Evolutionary conservation across 2,113 vertebrate species (phyloP), one percentile per base, ranked within the genome.

Genomic region (Sinocyclocheilus anophthalmus): DNA sequence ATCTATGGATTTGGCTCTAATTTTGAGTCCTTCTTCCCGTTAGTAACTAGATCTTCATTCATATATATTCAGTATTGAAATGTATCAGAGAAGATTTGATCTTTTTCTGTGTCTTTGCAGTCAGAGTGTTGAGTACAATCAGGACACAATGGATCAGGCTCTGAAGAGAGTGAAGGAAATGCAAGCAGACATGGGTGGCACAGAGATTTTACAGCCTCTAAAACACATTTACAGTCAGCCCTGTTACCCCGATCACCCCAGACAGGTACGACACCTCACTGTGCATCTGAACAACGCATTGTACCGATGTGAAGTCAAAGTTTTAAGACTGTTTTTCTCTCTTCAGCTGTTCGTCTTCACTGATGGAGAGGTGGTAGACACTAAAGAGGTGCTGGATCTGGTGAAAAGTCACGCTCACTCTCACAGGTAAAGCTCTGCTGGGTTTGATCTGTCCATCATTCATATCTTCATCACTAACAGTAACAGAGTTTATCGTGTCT

Each of bases 271-370:
- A 9, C 26, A 77, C 22, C 50, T 72, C 50, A 80, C 45, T 2
- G 72, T 75, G 9, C 45, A 22, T n/a, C 55, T 42, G 18, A 61
- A 59, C 8, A 2, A 59, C 57, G 9, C 39, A 39, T 7, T 33
- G 30, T 33, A 33, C 30, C 30, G 30, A 33, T 33, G 30, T 33
- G 30, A 33, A 33, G 30, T 33, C 30, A 33, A 3, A 33, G 30
- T 33, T 33, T 33, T 69, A 59, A 39, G 9, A 22, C 53, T 33
- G 0, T 76, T 22, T 85, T 50, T 57, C 84, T 53, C 79, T 84
- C 33, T 84, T 59, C 86, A 97, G 96, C 85, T 97, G 12, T 97
- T 97, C 89, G 90, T 97, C 87, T 97, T 98, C 79, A 97, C 96
- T 53, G 96, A 97, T 61, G 96, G 96, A 87, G 96, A 96, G 89